Evolutionary conservation across 2,888 invertebrate genomes (phyloP).

Genomic region (Malachius bipustulatus): DNA sequence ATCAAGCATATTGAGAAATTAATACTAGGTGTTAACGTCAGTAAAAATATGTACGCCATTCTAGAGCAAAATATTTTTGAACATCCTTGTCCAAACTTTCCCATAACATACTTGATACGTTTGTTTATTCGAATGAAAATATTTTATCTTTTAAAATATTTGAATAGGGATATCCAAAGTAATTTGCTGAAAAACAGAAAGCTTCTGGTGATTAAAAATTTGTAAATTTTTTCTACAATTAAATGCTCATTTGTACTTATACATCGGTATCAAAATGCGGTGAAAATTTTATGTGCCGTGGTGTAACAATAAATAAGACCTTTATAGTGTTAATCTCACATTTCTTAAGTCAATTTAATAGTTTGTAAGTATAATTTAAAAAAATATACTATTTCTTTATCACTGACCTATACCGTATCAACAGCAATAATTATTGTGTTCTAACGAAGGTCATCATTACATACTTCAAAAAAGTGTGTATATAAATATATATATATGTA

Average conservation of each 20-base stretch:
- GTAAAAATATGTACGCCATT: slow-evolving; percentile 3
- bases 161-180: slow-evolving; percentile 2
- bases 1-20: slow-evolving; percentile 3
- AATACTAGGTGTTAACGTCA: slow-evolving; percentile 1
- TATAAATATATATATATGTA: no score
- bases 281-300: no score
- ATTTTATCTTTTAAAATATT: slow-evolving; percentile 1
- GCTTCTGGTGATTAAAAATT: slow-evolving; percentile 1
- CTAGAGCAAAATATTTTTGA: background rate
- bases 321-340: no score
- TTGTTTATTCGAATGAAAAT: slow-evolving; percentile 1
- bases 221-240: background rate
- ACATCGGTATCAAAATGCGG: no score
- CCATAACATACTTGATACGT: slow-evolving; percentile 1
- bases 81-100: slow-evolving; percentile 3
- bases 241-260: background rate
- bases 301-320: no score
- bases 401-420: no score
- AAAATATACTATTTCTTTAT: no score
- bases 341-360: no score
- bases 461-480: no score
- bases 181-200: background rate
- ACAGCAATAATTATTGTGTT: no score
- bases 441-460: no score
- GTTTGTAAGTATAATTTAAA: no score